A percentile compares a stretch with the other conserved stretches of the same genome.
phyloP scores from a whole-genome alignment of 1,140 invertebrate genomes.

The Ephestia elutella region DNA sequence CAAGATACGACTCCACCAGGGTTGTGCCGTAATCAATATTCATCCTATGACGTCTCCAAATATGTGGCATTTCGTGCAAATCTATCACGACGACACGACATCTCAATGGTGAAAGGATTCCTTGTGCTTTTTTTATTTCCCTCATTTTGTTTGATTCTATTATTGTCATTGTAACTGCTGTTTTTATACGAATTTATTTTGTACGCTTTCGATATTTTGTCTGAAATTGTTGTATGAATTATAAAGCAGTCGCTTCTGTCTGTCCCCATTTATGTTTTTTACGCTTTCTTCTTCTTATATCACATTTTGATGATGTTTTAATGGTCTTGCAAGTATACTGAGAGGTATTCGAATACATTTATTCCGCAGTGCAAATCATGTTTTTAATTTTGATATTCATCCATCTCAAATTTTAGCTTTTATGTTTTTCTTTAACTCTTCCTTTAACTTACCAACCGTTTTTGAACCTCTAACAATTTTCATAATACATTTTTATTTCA shows the following conservation, averaged over 20 bases:
- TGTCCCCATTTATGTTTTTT: too few relatives aligned
- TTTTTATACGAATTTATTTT: not conserved
- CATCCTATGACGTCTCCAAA: not conserved
- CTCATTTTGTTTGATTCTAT: not conserved
- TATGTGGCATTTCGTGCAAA: not conserved
- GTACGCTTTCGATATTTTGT: not conserved
- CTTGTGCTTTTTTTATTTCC: not conserved
- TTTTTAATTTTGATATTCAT: too few relatives aligned
- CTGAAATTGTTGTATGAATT: not conserved
- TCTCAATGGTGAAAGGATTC: not conserved
- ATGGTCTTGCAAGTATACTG: too few relatives aligned
- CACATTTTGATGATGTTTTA: too few relatives aligned
- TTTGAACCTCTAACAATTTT: too few relatives aligned
- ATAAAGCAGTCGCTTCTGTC: not conserved
- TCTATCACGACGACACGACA: not conserved
- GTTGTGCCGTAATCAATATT: not conserved
- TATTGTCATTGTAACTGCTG: not conserved
- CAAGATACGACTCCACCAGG: not conserved
- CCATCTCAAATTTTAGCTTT: too few relatives aligned
- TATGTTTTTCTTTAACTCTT: too few relatives aligned
- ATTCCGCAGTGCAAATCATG: too few relatives aligned
- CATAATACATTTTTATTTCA: not conserved
- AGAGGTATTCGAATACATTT: too few relatives aligned
- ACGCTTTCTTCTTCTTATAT: too few relatives aligned
- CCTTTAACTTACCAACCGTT: too few relatives aligned